Base-by-base conservation (phyloP, 2,888 invertebrate genomes). In the Antheraea assamensis region DNA sequence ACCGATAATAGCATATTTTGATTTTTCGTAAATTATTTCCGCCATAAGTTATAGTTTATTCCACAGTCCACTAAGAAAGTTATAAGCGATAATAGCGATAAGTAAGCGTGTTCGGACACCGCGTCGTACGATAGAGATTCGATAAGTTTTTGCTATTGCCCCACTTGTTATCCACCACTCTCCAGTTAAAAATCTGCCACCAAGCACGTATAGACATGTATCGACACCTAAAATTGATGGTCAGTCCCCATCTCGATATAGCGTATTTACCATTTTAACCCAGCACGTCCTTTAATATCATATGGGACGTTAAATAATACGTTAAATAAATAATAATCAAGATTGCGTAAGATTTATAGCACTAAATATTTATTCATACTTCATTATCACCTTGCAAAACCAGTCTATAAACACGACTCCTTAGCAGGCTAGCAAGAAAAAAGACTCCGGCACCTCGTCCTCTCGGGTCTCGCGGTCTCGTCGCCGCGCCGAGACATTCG, bases 361-460 rank as follows among this genome's bases (percentile, higher is more conserved):
- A 31, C 19, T 35, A 21, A 19, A 52, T 55, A 49, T 70, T 73
- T 58, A 73, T 70, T 70, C 55, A 42, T 58, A 30, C 58, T 73
- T 47, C 21, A 64, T 64, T 42, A 58, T 70, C 73, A 58, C 73
- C 70, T 73, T 58, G 27, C 35, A 58, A 58, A 70, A 73, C 58
- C 70, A 27, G 89, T 87, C 84, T 77, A 77, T 78, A 78, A 83
- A 80, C 83, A 83, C 80, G 80, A 83, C 80, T 84, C 79, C 82
- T 88, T 83, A 88, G 89, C 90, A 86, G 90, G 90, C 90, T 89
- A 89, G 82, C 81, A 83, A 85, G 83, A 83, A 87, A 88, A 88
- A 85, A 82, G 82, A 85, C 79, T 82, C 81, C 82, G 84, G 82
- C 83, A 86, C 87, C 87, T 85, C 87, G 35, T 15, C 61, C 27